A percentile compares a stretch with the other conserved stretches of the same genome.
Evolutionary conservation across 2,113 vertebrate genomes (phyloP).

Genomic region (Callospermophilus lateralis): DNA sequence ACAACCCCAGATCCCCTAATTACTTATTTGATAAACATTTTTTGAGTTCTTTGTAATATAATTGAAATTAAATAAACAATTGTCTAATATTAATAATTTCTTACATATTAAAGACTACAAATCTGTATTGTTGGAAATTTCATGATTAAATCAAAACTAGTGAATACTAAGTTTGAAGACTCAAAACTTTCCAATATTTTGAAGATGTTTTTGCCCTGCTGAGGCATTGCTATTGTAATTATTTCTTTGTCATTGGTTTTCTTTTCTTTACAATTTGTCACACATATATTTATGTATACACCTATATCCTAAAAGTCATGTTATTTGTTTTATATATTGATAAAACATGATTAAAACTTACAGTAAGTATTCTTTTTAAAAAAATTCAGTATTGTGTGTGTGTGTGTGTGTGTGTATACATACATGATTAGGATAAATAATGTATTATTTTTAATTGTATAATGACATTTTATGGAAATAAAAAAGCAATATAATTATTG

Average conservation of each 20-base stretch:
- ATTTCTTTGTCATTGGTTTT: not conserved
- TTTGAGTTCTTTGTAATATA: slow-evolving; percentile 2
- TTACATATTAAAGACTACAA: not conserved
- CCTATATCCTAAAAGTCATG: not conserved
- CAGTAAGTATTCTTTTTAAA: not conserved
- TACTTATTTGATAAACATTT: slow-evolving; percentile 19
- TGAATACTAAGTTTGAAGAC: not conserved
- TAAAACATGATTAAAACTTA: slow-evolving; percentile 36
- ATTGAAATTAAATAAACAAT: not conserved
- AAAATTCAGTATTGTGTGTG: not conserved
- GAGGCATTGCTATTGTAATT: not conserved
- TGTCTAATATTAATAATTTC: not conserved
- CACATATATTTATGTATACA: not conserved
- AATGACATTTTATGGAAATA: slow-evolving; percentile 3
- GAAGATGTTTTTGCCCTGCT: not conserved
- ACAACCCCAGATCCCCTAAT: no score
- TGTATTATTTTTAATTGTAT: not conserved
- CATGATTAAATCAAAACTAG: not conserved
- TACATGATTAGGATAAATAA: not conserved
- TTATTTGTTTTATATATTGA: slow-evolving; percentile 23
- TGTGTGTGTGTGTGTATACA: not conserved
- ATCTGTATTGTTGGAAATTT: not conserved
- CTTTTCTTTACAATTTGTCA: slow-evolving; percentile 30
- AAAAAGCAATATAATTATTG: not conserved
- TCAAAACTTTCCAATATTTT: not conserved